Conservation (phyloP, 2,888 invertebrate species). For the Eupsilia transversa region DNA sequence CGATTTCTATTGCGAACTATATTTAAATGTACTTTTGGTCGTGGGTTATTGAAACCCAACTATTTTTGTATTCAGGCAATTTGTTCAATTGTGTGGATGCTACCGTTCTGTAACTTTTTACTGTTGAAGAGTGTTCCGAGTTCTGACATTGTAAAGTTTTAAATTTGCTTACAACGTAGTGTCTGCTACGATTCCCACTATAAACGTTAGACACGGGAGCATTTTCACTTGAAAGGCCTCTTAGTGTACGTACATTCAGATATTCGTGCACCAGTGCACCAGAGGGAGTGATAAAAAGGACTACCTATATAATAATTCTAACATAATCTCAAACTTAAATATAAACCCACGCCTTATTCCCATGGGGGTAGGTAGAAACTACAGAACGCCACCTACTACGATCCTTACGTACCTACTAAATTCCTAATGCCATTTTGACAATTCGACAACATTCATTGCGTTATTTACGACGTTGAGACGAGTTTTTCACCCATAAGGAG, state of each 20-base stretch:
- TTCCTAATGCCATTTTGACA: too few species aligned
- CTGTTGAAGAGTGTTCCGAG: neutral
- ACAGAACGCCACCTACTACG: too few species aligned
- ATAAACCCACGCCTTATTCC: too few species aligned
- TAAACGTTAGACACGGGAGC: neutral
- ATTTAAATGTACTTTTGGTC: constrained; percentile 47
- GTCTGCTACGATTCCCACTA: neutral
- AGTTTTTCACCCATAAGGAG: too few species aligned
- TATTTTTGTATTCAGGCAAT: constrained; percentile 27
- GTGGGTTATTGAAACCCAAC: constrained; percentile 23
- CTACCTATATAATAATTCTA: constrained; percentile 5
- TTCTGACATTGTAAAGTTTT: constrained; percentile 10
- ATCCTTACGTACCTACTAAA: too few species aligned
- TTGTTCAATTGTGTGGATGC: constrained; percentile 21
- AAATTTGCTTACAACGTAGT: neutral
- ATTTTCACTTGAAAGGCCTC: neutral
- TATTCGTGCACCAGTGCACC: neutral
- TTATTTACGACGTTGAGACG: too few species aligned
- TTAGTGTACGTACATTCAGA: neutral
- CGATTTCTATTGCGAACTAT: constrained; percentile 67
- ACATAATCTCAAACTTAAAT: neutral
- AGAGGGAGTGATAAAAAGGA: neutral
- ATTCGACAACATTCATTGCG: too few species aligned
- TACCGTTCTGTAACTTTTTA: neutral
- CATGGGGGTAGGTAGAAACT: too few species aligned